These are phyloP conservation scores for Drosophila nigromelanica DNA, from an alignment of 1,140 invertebrate species.

Conservation along the genomic window DNA sequence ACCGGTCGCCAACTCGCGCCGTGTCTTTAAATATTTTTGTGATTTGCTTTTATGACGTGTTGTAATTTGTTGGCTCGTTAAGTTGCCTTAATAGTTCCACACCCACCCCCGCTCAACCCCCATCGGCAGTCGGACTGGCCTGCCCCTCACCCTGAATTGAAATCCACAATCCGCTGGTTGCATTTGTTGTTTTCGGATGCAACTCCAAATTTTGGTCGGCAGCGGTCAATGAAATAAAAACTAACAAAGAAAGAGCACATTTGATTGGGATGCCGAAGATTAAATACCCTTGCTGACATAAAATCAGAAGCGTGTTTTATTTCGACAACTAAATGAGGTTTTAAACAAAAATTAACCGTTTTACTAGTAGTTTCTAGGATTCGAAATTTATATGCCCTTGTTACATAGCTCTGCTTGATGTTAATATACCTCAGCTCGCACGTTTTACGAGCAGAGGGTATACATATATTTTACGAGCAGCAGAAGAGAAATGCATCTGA, in stretches of 20 bases:
- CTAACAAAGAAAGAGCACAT: not conserved
- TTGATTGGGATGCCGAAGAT: no score
- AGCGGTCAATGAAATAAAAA: conserved; percentile 51
- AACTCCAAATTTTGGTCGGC: conserved; percentile 31
- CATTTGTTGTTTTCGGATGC: conserved; percentile 28
- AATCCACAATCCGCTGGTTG: conserved; percentile 35
- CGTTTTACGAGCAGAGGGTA: not conserved
- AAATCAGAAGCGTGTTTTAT: no score
- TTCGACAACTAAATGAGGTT: no score
- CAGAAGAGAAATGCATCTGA: conserved; percentile 60
- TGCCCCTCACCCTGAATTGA: not conserved
- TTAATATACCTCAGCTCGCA: not conserved
- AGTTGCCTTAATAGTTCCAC: conserved; percentile 66
- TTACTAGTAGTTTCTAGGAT: no score
- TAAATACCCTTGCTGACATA: conserved; percentile 4
- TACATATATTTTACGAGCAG: conserved; percentile 63
- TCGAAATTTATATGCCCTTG: not conserved
- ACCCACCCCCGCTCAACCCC: not conserved
- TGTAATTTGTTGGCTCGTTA: conserved; percentile 82
- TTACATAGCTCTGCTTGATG: no score
- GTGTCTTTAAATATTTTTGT: conserved; percentile 53
- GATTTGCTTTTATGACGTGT: conserved; percentile 77
- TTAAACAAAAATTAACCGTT: no score
- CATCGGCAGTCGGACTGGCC: no score
- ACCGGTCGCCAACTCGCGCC: conserved; percentile 16